Base-by-base conservation (phyloP, 2,888 invertebrate species). In the Phrixothrix hirtus region DNA sequence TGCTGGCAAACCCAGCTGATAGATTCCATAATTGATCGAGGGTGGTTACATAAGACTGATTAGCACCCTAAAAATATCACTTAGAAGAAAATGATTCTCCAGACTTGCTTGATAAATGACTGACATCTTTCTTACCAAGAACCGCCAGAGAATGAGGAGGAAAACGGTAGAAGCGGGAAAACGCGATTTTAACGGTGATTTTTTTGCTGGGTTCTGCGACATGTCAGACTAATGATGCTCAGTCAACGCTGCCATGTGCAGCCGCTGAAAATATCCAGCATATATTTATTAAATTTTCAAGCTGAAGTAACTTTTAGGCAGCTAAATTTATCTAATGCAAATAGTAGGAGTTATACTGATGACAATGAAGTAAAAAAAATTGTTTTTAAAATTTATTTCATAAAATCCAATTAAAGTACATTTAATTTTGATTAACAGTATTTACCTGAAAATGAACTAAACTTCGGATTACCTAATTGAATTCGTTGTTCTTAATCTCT, bases 21-120 rank as follows among this genome's bases (percentile, higher is more conserved):
- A 69, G 70, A 69, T 70, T 69, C 63, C 62, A 68, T 71, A 73
- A 72, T 72, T 72, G 72, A 73, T 73, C 71, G 69, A 66, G 67
- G 69, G 69, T 66, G 71, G 70, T 71, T 70, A 67, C 69, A 68
- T 62, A 69, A 71, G 70, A 70, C 71, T 72, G 72, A 72, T 72
- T 73, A 72, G 71, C 71, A 66, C 70, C 65, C 63, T 62, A 63
- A 68, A 69, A 72, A 72, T 71, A 72, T 72, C 72, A 72, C 71
- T 72, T 71, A 69, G 63, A 64, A 61, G 66, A 65, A 66, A 64
- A 65, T 64, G 65, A 66, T 66, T 64, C 64, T 59, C 58, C 64
- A 60, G 63, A 52, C 61, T 60, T 61, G 60, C 59, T 68, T 71
- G 72, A 72, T 72, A 71, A 72, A 72, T 71, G 71, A 71, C 66